phyloP scores from a whole-genome alignment of 23 tunicate species.

The Oikopleura dioica region DNA sequence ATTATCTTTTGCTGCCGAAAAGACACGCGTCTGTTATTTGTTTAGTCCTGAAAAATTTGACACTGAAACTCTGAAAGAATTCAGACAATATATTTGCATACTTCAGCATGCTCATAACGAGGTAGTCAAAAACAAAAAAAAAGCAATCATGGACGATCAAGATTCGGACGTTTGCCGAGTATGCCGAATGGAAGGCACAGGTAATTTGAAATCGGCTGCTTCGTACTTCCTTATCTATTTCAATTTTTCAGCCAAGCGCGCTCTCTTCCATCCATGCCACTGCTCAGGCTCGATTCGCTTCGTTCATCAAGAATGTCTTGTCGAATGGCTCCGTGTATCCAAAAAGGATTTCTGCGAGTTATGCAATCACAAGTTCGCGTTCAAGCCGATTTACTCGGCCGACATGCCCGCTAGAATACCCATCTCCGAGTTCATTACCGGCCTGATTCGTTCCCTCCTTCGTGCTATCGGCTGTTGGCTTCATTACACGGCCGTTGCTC shows the following conservation, averaged over 20 bases:
- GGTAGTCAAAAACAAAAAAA: too few species aligned
- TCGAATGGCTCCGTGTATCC: slow-evolving; percentile 3
- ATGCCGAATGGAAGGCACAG: slow-evolving; percentile 34
- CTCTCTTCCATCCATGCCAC: slow-evolving; percentile 63
- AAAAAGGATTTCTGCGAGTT: slow-evolving; percentile 36
- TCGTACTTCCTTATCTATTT: too few species aligned
- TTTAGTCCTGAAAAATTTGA: too few species aligned
- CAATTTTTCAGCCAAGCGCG: slow-evolving; percentile 23
- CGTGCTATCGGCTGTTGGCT: slow-evolving; percentile 58
- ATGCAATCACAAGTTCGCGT: slow-evolving; percentile 50
- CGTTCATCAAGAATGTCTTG: slow-evolving; percentile 31
- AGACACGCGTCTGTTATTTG: too few species aligned
- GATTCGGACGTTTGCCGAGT: slow-evolving; percentile 53
- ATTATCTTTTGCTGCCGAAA: too few species aligned
- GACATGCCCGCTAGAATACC: slow-evolving; percentile 55
- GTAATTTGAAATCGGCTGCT: too few species aligned
- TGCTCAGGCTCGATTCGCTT: slow-evolving; percentile 67
- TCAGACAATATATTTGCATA: too few species aligned
- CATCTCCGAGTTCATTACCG: slow-evolving; percentile 25
- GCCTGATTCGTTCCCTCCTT: slow-evolving; percentile 26
- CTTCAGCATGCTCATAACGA: too few species aligned
- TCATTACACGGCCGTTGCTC: slow-evolving; percentile 61
- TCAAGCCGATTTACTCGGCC: slow-evolving; percentile 69
- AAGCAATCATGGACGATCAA: slow-evolving; percentile 29
- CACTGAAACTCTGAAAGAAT: too few species aligned